phyloP scores from a whole-genome alignment of 2,888 invertebrate species.

The Pandemis cinnamomeana region DNA sequence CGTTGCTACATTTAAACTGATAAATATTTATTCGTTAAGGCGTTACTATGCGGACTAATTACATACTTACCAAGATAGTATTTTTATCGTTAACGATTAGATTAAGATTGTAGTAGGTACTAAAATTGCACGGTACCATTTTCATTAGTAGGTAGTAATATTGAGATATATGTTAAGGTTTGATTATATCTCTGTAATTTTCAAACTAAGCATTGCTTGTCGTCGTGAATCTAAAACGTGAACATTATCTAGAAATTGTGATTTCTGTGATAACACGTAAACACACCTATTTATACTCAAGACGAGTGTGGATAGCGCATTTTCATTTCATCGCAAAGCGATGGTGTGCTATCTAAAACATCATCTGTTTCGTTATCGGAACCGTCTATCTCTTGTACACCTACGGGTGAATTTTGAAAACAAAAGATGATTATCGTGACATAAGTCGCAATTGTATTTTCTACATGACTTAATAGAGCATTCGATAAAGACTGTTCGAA shows the following conservation, averaged over 20 bases:
- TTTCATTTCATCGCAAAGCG: conserved; percentile 1
- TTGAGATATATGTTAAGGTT: conserved; percentile 21
- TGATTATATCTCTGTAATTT: conserved; percentile 14
- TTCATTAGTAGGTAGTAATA: conserved; percentile 26
- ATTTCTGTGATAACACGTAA: conserved; percentile 13
- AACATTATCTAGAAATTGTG: conserved; percentile 7
- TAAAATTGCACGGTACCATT: neutral
- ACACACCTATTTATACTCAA: conserved; percentile 7
- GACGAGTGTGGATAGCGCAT: neutral
- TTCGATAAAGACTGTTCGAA: neutral
- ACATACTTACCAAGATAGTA: conserved; percentile 28
- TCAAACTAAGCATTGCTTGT: neutral
- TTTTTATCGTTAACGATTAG: conserved; percentile 32
- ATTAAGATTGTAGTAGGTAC: conserved; percentile 25
- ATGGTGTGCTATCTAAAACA: conserved; percentile 1
- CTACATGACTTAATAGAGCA: neutral
- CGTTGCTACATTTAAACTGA: neutral
- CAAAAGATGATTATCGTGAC: neutral
- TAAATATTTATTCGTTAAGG: conserved; percentile 8
- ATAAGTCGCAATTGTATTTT: conserved; percentile 21
- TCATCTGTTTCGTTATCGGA: conserved; percentile 11
- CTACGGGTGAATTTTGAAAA: neutral
- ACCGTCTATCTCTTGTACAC: neutral
- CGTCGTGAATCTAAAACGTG: neutral
- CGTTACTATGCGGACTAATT: conserved; percentile 35